These are phyloP conservation scores for Aramus guarauna DNA, from an alignment of 2,113 vertebrate genomes.

Conservation along the genomic window DNA sequence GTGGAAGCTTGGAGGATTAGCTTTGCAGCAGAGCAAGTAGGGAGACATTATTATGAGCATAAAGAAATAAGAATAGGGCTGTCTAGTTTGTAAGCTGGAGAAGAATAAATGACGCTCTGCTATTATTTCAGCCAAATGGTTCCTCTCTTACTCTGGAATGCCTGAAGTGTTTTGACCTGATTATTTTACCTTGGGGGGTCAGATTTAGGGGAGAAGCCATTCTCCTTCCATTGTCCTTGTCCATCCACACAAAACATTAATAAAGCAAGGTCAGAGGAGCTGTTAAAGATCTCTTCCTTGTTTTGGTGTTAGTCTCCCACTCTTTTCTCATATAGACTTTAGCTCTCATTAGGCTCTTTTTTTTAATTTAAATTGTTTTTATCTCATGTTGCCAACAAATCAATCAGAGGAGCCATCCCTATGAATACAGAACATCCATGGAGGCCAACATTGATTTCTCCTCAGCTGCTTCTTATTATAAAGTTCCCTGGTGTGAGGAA, in stretches of 20 bases:
- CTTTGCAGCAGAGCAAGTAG: neutral
- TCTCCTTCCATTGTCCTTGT: neutral
- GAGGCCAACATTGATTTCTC: conserved; percentile 52
- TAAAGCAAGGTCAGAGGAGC: neutral
- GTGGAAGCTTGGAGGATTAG: neutral
- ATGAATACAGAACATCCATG: conserved; percentile 47
- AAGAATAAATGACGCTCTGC: neutral
- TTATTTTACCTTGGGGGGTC: neutral
- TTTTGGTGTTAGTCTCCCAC: neutral
- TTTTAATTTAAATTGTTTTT: conserved; percentile 42
- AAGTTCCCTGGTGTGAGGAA: conserved; percentile 60
- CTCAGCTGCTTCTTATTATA: conserved; percentile 63
- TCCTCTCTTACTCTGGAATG: neutral
- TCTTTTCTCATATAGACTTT: neutral
- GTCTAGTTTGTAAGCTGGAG: neutral
- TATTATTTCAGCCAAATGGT: neutral
- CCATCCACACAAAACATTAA: neutral
- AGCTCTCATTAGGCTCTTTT: neutral
- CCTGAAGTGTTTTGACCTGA: neutral
- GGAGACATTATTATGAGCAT: neutral
- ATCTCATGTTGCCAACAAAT: conserved; percentile 46
- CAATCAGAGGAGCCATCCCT: conserved; percentile 43
- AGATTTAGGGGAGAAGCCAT: neutral
- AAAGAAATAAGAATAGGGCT: neutral
- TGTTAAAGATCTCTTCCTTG: neutral